phyloP scores from a whole-genome alignment of 2,113 vertebrate genomes.

The Coptodon rendalli region DNA sequence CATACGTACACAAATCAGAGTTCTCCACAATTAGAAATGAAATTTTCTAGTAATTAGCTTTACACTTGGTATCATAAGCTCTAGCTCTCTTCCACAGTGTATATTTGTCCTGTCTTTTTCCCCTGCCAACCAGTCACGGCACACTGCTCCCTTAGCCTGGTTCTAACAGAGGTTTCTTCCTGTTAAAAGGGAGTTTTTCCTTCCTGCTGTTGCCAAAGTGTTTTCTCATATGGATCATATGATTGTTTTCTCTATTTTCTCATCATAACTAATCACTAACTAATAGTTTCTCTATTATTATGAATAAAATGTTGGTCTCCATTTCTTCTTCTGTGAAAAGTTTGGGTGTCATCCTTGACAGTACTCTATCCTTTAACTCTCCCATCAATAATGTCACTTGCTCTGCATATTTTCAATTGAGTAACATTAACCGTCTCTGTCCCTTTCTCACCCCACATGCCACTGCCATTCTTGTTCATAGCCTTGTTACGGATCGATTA shows the following conservation, averaged over 20 bases:
- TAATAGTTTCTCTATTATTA: neutral
- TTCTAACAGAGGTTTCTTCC: neutral
- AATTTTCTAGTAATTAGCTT: neutral
- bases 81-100: neutral
- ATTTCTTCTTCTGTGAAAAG: neutral
- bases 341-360: neutral
- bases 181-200: neutral
- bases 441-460: neutral
- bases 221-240: neutral
- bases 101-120: neutral
- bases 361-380: neutral
- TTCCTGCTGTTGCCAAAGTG: neutral
- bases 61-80: neutral
- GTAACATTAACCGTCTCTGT: neutral
- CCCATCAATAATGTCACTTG: neutral
- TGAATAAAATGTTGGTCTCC: neutral
- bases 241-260: neutral
- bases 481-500: neutral
- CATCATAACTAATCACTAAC: neutral
- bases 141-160: neutral
- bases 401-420: neutral
- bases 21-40: neutral
- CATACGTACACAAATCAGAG: neutral
- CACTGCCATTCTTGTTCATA: neutral
- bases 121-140: neutral